Evolutionary conservation across 1,140 invertebrate genomes (phyloP).

Genomic region (Eriocheir sinensis): DNA sequence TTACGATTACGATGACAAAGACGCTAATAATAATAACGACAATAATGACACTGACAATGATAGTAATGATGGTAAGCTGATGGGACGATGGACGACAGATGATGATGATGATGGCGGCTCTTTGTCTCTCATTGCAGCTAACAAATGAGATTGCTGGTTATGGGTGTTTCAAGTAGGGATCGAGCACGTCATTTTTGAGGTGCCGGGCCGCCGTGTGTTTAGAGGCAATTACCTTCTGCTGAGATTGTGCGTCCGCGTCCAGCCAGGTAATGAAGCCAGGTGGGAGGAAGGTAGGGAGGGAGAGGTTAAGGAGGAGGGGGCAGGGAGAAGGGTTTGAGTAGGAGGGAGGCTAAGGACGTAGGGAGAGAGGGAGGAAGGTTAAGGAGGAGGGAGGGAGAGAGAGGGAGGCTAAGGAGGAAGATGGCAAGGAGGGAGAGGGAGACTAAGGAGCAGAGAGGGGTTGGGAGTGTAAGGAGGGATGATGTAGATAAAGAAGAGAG

Average conservation of each 20-base stretch:
- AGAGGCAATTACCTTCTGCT: constrained; percentile 30
- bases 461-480: not conserved
- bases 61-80: not conserved
- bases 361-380: not conserved
- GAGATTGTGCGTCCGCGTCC: not conserved
- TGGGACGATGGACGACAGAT: not conserved
- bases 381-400: not conserved
- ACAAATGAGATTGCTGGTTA: constrained; percentile 51
- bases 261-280: constrained; percentile 34
- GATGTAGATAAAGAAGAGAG: not conserved
- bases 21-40: not conserved
- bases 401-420: not conserved
- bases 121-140: not conserved
- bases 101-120: not conserved
- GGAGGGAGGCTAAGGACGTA: not conserved
- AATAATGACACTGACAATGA: not conserved
- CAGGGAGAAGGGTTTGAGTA: not conserved
- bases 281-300: not conserved
- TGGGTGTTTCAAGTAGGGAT: constrained; percentile 30
- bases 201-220: constrained; percentile 32
- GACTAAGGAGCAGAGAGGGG: not conserved
- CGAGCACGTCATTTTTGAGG: constrained; percentile 35
- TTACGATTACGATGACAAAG: not conserved
- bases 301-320: not conserved
- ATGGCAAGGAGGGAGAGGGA: not conserved